Evolutionary conservation across 2,888 invertebrate species (phyloP).

Genomic region (Synanthedon myopaeformis): DNA sequence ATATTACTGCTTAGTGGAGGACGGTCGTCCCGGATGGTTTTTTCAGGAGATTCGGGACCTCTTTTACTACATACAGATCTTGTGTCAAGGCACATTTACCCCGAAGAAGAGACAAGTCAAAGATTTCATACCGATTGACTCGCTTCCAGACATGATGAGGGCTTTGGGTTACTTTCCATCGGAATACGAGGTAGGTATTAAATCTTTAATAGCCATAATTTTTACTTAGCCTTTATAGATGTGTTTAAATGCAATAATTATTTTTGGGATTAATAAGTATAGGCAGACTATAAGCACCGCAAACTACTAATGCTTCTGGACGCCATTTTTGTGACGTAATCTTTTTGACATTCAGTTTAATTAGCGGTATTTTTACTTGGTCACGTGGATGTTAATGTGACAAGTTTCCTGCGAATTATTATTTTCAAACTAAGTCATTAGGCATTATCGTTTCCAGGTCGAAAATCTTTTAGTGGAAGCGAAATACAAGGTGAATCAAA

Average conservation of each 20-base stretch:
- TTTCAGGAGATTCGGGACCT: slow-evolving; percentile 79
- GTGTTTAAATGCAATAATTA: no score
- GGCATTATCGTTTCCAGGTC: slow-evolving; percentile 39
- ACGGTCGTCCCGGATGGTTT: slow-evolving; percentile 77
- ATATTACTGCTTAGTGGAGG: slow-evolving; percentile 78
- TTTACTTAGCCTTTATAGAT: no score
- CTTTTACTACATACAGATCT: slow-evolving; percentile 82
- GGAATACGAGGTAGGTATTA: slow-evolving; percentile 77
- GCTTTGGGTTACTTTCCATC: slow-evolving; percentile 81
- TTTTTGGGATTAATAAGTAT: no score
- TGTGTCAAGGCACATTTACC: slow-evolving; percentile 77
- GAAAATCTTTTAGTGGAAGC: slow-evolving; percentile 73
- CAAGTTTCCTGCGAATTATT: no score
- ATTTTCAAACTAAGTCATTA: no score
- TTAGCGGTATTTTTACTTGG: no score
- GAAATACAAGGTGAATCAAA: slow-evolving; percentile 62
- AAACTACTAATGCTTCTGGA: no score
- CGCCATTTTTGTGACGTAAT: no score
- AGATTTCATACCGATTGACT: slow-evolving; percentile 72
- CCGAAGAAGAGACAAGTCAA: slow-evolving; percentile 71
- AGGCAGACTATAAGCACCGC: no score
- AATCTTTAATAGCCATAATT: background rate
- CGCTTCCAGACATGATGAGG: slow-evolving; percentile 79
- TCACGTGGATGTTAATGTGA: background rate
- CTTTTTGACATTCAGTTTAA: no score